Conservation (phyloP, 2,113 vertebrate species). For the Connochaetes taurinus region DNA sequence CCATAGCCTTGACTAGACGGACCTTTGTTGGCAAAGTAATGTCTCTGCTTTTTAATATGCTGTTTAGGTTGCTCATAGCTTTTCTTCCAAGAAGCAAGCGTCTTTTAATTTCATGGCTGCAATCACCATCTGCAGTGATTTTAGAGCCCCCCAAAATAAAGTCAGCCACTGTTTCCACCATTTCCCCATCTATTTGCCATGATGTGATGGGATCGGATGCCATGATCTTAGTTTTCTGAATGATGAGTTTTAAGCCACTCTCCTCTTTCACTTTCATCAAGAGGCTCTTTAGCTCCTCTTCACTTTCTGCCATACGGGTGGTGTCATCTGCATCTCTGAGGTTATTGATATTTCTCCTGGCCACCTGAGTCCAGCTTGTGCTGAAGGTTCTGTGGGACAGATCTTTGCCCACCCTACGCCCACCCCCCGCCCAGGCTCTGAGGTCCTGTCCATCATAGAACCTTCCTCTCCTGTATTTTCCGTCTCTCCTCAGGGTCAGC, state of each 20-base stretch:
- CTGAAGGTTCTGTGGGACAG: neutral
- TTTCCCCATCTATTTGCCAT: neutral
- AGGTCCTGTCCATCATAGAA: neutral
- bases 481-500: neutral
- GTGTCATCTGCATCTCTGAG: neutral
- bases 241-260: neutral
- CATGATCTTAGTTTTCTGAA: neutral
- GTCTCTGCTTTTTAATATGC: neutral
- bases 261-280: neutral
- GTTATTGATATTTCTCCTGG: neutral
- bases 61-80: neutral
- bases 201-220: neutral
- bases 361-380: neutral
- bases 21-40: neutral
- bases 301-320: neutral
- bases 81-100: neutral
- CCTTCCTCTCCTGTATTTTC: neutral
- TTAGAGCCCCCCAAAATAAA: neutral
- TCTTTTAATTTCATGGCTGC: neutral
- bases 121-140: neutral
- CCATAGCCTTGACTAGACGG: neutral
- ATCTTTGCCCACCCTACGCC: neutral
- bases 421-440: fast-evolving
- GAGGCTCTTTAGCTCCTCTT: neutral
- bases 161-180: neutral